Evolutionary conservation across 1,140 invertebrate genomes (phyloP).

Genomic region (Dendrolimus punctatus): DNA sequence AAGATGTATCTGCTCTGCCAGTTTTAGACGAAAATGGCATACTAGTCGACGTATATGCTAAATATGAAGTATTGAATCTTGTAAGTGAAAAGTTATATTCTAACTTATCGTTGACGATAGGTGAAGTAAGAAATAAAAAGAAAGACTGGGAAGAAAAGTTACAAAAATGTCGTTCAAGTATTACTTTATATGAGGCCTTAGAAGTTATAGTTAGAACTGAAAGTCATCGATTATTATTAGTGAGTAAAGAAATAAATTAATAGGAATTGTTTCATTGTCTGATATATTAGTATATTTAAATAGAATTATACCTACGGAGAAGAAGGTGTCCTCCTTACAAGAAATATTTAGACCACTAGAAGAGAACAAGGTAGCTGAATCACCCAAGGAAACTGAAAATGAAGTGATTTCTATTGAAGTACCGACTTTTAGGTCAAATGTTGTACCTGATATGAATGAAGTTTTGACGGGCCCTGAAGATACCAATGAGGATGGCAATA

Average conservation of each 20-base stretch:
- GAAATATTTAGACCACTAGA: constrained; percentile 62
- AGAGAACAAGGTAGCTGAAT: constrained; percentile 60
- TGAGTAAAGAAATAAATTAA: constrained; percentile 62
- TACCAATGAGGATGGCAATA: constrained; percentile 12
- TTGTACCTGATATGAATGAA: constrained; percentile 38
- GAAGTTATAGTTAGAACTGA: constrained; percentile 70
- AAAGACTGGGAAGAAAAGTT: constrained; percentile 70
- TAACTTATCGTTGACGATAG: constrained; percentile 58
- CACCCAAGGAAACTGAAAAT: constrained; percentile 53
- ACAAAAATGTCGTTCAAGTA: constrained; percentile 66
- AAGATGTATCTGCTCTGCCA: constrained; percentile 61
- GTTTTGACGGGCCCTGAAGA: constrained; percentile 24
- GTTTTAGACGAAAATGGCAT: constrained; percentile 55
- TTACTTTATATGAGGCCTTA: constrained; percentile 70
- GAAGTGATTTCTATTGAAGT: constrained; percentile 58
- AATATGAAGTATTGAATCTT: constrained; percentile 66
- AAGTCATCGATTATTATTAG: constrained; percentile 68
- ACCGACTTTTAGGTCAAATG: constrained; percentile 34
- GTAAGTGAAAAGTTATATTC: constrained; percentile 65
- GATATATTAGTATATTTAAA: constrained; percentile 67
- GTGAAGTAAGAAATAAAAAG: constrained; percentile 63
- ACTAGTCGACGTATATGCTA: constrained; percentile 59
- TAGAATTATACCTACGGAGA: constrained; percentile 62
- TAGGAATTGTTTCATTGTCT: constrained; percentile 61
- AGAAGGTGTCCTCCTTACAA: constrained; percentile 61